These are phyloP conservation scores for Rafetus swinhoei DNA, from an alignment of 2,113 vertebrate genomes.

Conservation along the genomic window DNA sequence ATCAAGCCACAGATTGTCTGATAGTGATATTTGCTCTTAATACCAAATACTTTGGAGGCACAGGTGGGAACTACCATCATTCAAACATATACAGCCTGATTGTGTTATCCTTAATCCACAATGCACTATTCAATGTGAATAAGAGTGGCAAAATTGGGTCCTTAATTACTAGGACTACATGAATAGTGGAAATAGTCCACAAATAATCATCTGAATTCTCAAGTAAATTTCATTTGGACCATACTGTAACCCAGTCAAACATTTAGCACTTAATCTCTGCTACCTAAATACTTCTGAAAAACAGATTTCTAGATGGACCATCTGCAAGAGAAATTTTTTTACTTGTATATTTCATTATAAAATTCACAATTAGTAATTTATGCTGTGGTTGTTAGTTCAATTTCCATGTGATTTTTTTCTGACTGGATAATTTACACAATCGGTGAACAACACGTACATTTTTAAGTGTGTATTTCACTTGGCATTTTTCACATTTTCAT, in stretches of 20 bases:
- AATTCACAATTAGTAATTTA: neutral
- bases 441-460: neutral
- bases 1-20: neutral
- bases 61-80: neutral
- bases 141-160: neutral
- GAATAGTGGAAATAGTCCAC: neutral
- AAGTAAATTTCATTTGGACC: neutral
- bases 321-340: neutral
- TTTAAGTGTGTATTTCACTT: neutral
- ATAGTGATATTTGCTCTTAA: neutral
- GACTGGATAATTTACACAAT: neutral
- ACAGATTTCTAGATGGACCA: constrained; percentile 6
- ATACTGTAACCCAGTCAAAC: constrained; percentile 1
- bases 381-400: neutral
- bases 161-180: neutral
- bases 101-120: neutral
- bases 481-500: neutral
- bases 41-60: neutral
- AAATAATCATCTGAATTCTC: neutral
- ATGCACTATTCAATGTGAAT: neutral
- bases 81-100: neutral
- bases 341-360: neutral
- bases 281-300: neutral
- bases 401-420: neutral
- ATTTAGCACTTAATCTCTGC: neutral